These are phyloP conservation scores for Drosophila truncata DNA, from an alignment of 1,140 invertebrate species.

Conservation along the genomic window DNA sequence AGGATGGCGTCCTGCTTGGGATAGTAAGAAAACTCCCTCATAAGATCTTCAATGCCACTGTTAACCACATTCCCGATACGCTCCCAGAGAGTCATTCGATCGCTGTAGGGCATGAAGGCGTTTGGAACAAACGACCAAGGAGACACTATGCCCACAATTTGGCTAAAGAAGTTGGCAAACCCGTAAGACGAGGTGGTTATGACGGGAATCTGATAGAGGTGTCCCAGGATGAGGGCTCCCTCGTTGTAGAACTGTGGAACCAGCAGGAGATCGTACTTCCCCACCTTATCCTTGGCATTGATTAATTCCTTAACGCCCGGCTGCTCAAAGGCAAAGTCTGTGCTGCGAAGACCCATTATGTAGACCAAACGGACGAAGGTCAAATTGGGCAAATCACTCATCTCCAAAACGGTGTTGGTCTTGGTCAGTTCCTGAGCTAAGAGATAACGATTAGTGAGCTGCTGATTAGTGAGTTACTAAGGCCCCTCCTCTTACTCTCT, in stretches of 20 bases:
- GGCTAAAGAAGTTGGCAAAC: slow-evolving; percentile 70
- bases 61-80: slow-evolving; percentile 67
- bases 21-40: slow-evolving; percentile 56
- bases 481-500: slow-evolving; percentile 34
- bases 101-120: slow-evolving; percentile 57
- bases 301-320: slow-evolving; percentile 79
- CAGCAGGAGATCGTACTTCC: slow-evolving; percentile 85
- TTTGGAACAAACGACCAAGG: slow-evolving; percentile 82
- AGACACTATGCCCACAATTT: slow-evolving; percentile 65
- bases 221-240: slow-evolving; percentile 78
- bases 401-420: slow-evolving; percentile 40
- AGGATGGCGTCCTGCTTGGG: slow-evolving; percentile 70
- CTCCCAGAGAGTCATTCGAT: slow-evolving; percentile 82
- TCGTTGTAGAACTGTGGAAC: slow-evolving; percentile 84
- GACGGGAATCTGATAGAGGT: slow-evolving; percentile 81
- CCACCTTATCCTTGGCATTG: slow-evolving; percentile 65
- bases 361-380: slow-evolving; percentile 29
- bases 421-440: slow-evolving; percentile 37
- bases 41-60: slow-evolving; percentile 45
- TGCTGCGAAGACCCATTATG: slow-evolving; percentile 55
- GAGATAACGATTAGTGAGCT: background rate
- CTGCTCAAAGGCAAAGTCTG: slow-evolving; percentile 78
- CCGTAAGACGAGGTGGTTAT: slow-evolving; percentile 78
- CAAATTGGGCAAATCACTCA: slow-evolving; percentile 36
- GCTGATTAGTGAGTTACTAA: background rate